These are phyloP conservation scores for Aurelia aurita complex sp. Pacific DNA, from an alignment of 30 jellyfish, hydroid and myxozoan species.

Conservation along the genomic window DNA sequence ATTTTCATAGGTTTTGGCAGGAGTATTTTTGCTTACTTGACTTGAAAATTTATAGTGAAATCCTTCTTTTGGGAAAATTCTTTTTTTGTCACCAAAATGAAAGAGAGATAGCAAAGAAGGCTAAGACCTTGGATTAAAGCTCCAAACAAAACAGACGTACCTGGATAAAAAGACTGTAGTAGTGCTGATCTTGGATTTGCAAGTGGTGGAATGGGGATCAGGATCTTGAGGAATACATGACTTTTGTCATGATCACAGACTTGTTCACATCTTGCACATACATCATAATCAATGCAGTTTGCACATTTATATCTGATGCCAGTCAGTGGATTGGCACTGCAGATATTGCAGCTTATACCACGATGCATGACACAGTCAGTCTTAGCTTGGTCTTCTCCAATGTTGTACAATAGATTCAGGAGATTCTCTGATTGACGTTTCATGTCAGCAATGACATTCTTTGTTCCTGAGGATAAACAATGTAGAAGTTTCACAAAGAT, in stretches of 20 bases:
- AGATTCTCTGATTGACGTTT: slow-evolving; percentile 73
- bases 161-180: slow-evolving; percentile 91
- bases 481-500: too few relatives aligned
- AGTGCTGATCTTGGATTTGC: slow-evolving; percentile 91
- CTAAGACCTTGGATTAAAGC: background rate
- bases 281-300: slow-evolving; percentile 93
- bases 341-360: slow-evolving; percentile 95
- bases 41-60: too few relatives aligned
- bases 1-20: too few relatives aligned
- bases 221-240: slow-evolving; percentile 83
- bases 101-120: too few relatives aligned
- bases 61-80: too few relatives aligned
- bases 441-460: background rate
- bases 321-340: slow-evolving; percentile 91
- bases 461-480: background rate
- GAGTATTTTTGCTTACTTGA: too few relatives aligned
- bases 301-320: slow-evolving; percentile 94
- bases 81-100: too few relatives aligned
- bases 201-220: slow-evolving; percentile 93
- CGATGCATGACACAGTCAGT: slow-evolving; percentile 76
- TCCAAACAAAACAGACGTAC: slow-evolving; percentile 34
- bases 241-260: slow-evolving; percentile 86
- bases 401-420: slow-evolving; percentile 68
- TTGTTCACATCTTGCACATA: slow-evolving; percentile 95
- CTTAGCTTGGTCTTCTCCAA: slow-evolving; percentile 90